Percentiles rank a stretch among this genome's conserved stretches.
Evolutionary conservation across 2,888 invertebrate genomes (phyloP).

Genomic region (Eumerus sabulonum): DNA sequence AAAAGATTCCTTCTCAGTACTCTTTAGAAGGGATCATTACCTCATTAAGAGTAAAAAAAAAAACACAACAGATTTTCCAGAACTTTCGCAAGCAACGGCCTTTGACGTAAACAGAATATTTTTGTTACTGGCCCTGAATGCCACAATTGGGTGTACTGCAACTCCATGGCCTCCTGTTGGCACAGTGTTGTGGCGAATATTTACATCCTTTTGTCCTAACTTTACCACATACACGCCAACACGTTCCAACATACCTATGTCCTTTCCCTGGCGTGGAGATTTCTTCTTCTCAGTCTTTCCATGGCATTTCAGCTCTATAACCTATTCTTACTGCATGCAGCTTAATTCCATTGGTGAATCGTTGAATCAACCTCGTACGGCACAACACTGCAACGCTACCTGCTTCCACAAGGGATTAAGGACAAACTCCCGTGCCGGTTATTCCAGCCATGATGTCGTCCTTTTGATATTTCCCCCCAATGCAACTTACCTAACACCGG

Average conservation of each 20-base stretch:
- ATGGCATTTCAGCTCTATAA: too few species aligned
- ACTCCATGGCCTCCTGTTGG: slow-evolving; percentile 50
- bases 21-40: too few species aligned
- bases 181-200: slow-evolving; percentile 67
- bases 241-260: too few species aligned
- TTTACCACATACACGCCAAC: background rate
- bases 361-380: background rate
- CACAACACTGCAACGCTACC: slow-evolving; percentile 41
- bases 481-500: background rate
- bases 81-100: slow-evolving; percentile 12
- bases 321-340: slow-evolving; percentile 43
- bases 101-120: slow-evolving; percentile 4
- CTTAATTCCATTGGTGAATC: slow-evolving; percentile 63
- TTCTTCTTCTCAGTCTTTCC: slow-evolving; percentile 1
- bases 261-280: slow-evolving; percentile 12
- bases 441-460: slow-evolving; percentile 56
- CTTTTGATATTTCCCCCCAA: slow-evolving; percentile 48
- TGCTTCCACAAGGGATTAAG: slow-evolving; percentile 65
- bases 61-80: slow-evolving; percentile 8
- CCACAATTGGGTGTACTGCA: slow-evolving; percentile 45
- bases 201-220: slow-evolving; percentile 53
- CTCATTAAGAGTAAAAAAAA: too few species aligned
- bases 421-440: slow-evolving; percentile 59
- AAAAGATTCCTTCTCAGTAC: too few species aligned
- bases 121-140: slow-evolving; percentile 40